Evolutionary conservation across 1,140 invertebrate species (phyloP), one percentile per base, ranked within the genome.

Genomic region (Aphelenchoides avenae): DNA sequence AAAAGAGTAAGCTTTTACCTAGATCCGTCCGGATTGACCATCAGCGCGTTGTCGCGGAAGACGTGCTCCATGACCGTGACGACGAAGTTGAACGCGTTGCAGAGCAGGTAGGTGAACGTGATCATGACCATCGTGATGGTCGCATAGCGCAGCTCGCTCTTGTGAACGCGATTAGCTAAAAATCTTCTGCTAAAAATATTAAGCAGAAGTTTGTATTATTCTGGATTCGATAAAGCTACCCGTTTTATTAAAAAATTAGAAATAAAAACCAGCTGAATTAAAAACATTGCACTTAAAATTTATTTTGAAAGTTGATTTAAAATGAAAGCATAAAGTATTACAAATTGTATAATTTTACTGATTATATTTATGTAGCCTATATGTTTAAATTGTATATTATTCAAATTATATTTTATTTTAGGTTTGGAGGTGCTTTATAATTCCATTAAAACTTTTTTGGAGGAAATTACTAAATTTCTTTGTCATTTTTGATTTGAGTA

Each of bases 121-220:
- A 64, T 64, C 22, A 61, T 41, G 3, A 69, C 62, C 57, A 70
- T 69, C 18, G 67, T 69, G 33, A 66, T 50, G 0, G 67, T 69
- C 11, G 67, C 58, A 46, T 59, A 70, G 13, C 53, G 42, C 24
- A 69, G 36, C 30, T 66, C 61, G 44, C 57, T 67, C 31, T 67
- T 36, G 27, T 67, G 29, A 24, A 40, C 43, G 24, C 48, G 49
- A 30, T 57, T 58, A 6, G 59, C 47, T 22, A 30, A 36, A 26
- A 62, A 49, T 15, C 66, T 68, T 39, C 69, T 66, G 67, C 24
- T 20, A 65, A 70, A 52, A n/a, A 43, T 22, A 42, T 57, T n/a
- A n/a, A n/a, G n/a, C n/a, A n/a, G n/a, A n/a, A n/a, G n/a, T n/a
- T n/a, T n/a, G n/a, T n/a, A n/a, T n/a, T n/a, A n/a, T n/a, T n/a